Evolutionary conservation across 1,140 invertebrate genomes (phyloP).

Genomic region (Caenorhabditis brenneri): DNA sequence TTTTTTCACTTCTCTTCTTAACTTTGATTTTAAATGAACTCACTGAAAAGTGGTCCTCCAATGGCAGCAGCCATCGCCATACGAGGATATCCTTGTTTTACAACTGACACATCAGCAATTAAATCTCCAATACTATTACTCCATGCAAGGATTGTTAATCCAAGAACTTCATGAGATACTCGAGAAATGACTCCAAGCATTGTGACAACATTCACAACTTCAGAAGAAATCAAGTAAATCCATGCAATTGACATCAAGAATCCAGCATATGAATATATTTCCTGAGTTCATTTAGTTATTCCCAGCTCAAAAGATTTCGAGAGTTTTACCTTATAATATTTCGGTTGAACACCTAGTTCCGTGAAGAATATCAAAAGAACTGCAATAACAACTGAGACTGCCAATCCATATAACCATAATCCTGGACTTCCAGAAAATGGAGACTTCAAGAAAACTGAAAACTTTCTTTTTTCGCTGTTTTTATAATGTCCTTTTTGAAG

Average conservation of each 20-base stretch:
- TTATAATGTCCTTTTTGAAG: not conserved
- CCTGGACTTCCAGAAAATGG: slow-evolving; percentile 36
- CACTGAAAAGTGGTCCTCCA: slow-evolving; percentile 78
- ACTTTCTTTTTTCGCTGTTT: not conserved
- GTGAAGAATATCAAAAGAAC: slow-evolving; percentile 55
- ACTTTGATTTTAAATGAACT: no score
- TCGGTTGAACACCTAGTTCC: not conserved
- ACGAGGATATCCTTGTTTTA: slow-evolving; percentile 76
- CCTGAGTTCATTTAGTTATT: slow-evolving; percentile 45
- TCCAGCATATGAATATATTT: slow-evolving; percentile 74
- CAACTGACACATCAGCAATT: slow-evolving; percentile 77
- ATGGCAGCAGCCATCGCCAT: slow-evolving; percentile 80
- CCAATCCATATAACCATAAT: slow-evolving; percentile 57
- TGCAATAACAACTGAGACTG: slow-evolving; percentile 57
- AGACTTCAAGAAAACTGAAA: slow-evolving; percentile 6
- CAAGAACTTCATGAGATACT: slow-evolving; percentile 74
- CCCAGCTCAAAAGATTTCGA: not conserved
- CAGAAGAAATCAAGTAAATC: slow-evolving; percentile 78
- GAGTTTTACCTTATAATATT: slow-evolving; percentile 11
- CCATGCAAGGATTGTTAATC: slow-evolving; percentile 79
- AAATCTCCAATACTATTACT: slow-evolving; percentile 79
- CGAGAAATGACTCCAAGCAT: slow-evolving; percentile 67
- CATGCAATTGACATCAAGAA: slow-evolving; percentile 77
- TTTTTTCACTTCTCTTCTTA: not conserved
- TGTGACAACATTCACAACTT: slow-evolving; percentile 77